Percentiles rank a stretch among this genome's conserved stretches.
These are phyloP conservation scores for Phortica variegata DNA, from an alignment of 1,140 invertebrate species.

Conservation along the genomic window DNA sequence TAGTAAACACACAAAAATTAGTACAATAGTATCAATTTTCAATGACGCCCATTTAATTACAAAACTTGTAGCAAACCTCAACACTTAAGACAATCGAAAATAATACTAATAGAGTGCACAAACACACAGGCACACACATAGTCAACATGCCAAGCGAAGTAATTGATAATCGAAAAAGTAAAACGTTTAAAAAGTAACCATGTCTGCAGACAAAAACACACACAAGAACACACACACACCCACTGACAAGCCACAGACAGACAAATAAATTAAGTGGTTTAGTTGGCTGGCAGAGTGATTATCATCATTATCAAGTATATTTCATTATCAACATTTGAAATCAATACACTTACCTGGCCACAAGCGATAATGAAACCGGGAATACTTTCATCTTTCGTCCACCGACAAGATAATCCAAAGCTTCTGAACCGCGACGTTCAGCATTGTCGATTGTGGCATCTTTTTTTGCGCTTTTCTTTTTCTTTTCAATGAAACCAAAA, in stretches of 20 bases:
- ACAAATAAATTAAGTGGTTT: constrained; percentile 20
- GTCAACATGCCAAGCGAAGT: no score
- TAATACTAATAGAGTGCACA: no score
- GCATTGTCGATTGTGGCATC: constrained; percentile 53
- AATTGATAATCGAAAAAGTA: no score
- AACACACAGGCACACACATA: no score
- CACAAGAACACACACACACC: no score
- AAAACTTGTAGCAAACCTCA: no score
- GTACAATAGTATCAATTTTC: no score
- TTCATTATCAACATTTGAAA: constrained; percentile 2
- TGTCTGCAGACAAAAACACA: no score
- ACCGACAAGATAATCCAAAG: constrained; percentile 77
- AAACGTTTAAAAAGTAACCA: no score
- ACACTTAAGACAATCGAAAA: no score
- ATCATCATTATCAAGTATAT: constrained; percentile 29
- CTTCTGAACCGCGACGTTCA: constrained; percentile 56
- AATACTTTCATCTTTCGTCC: constrained; percentile 79
- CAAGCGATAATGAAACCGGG: constrained; percentile 77
- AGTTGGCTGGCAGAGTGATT: not conserved
- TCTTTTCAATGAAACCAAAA: constrained; percentile 70
- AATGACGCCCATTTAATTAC: no score
- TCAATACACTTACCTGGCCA: constrained; percentile 67
- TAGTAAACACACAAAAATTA: no score
- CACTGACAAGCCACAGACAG: constrained; percentile 1
- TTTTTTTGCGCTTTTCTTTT: constrained; percentile 37